These are phyloP conservation scores for Emydoidea blandingii DNA, from an alignment of 2,797 vertebrate species.

Conservation along the genomic window DNA sequence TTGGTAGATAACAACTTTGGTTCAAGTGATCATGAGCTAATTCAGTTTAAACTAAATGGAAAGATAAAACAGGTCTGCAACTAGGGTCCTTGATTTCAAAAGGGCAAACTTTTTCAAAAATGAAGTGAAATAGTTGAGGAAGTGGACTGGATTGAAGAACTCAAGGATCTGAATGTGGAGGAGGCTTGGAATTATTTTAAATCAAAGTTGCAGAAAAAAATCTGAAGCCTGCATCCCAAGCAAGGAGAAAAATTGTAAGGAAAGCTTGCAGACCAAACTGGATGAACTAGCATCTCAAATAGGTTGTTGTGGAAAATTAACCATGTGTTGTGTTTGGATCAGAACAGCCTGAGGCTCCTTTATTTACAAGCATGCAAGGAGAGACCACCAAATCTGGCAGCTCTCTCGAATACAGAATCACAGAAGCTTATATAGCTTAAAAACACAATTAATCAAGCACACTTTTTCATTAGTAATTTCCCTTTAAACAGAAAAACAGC, in stretches of 20 bases:
- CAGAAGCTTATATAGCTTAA: too few species aligned
- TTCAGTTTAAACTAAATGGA: neutral
- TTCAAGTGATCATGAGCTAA: neutral
- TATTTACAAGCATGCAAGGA: too few species aligned
- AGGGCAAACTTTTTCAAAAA: neutral
- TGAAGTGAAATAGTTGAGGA: neutral
- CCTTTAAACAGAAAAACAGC: too few species aligned
- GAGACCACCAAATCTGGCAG: too few species aligned
- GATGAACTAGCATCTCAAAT: neutral
- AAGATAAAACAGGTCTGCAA: neutral
- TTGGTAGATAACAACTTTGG: neutral
- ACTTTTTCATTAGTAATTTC: too few species aligned
- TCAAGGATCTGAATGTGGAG: neutral
- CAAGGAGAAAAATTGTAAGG: neutral
- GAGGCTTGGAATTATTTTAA: neutral
- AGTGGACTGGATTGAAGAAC: neutral
- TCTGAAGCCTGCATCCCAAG: neutral
- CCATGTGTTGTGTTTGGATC: too few species aligned
- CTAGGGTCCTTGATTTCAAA: neutral
- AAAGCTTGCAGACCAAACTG: neutral
- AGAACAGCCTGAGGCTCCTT: too few species aligned
- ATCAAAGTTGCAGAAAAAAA: neutral
- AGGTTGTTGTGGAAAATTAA: too few species aligned
- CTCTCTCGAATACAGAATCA: too few species aligned
- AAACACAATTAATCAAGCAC: too few species aligned